Conservation (phyloP, 1,140 invertebrate genomes). For the Drosophila tsacasi region DNA sequence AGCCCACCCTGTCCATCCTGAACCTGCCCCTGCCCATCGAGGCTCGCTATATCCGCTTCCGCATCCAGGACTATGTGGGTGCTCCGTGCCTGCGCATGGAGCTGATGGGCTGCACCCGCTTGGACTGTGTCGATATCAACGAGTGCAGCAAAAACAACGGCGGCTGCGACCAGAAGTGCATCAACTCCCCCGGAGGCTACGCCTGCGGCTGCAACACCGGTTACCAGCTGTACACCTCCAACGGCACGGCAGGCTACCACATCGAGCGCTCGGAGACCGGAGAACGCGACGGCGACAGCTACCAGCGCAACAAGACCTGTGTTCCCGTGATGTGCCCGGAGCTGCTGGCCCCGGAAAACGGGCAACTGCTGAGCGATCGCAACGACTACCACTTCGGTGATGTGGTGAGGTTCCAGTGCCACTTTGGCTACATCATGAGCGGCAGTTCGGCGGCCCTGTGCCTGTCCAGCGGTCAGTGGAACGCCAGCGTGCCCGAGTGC, state of each 20-base stretch:
- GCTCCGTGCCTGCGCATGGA: conserved; percentile 95
- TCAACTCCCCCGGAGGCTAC: conserved; percentile 94
- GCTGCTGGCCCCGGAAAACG: conserved; percentile 94
- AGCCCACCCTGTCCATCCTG: conserved; percentile 94
- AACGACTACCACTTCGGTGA: conserved; percentile 95
- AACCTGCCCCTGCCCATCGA: conserved; percentile 96
- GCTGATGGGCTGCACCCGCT: conserved; percentile 95
- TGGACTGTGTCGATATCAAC: conserved; percentile 96
- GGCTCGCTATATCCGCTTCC: conserved; percentile 94
- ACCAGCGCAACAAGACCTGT: conserved; percentile 97
- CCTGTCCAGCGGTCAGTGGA: conserved; percentile 96
- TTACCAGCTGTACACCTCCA: conserved; percentile 94
- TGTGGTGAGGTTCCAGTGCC: conserved; percentile 95
- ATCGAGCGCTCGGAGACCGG: conserved; percentile 95
- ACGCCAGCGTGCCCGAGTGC: conserved; percentile 96
- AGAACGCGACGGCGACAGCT: conserved; percentile 91
- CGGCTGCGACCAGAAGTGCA: conserved; percentile 97
- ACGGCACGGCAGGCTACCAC: conserved; percentile 96
- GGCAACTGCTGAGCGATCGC: conserved; percentile 93
- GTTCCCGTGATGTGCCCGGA: conserved; percentile 96
- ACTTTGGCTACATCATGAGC: conserved; percentile 97
- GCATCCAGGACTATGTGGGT: conserved; percentile 94
- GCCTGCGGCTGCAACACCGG: conserved; percentile 96
- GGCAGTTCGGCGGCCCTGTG: conserved; percentile 94
- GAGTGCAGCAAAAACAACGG: conserved; percentile 96